phyloP scores from a whole-genome alignment of 1,140 invertebrate species.

The Lasaia peninsularis region DNA sequence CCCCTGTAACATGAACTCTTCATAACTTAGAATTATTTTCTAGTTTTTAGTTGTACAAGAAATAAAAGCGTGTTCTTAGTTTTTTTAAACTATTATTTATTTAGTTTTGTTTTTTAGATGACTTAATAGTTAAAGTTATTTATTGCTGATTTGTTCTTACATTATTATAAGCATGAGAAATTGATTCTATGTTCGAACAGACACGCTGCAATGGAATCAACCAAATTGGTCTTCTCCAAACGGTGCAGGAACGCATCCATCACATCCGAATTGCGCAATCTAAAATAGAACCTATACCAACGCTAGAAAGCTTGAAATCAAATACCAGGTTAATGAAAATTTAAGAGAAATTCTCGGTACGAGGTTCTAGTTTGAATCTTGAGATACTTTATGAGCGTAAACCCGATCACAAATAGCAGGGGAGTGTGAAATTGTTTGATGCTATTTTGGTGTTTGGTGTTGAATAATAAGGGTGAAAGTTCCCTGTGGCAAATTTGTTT shows the following conservation, averaged over 20 bases:
- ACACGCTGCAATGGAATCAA: constrained; percentile 11
- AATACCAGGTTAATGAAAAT: constrained; percentile 12
- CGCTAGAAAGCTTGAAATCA: neutral
- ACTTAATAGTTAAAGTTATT: neutral
- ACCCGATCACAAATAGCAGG: constrained; percentile 3
- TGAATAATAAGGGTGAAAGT: neutral
- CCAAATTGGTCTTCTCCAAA: constrained; percentile 16
- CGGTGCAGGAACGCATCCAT: constrained; percentile 15
- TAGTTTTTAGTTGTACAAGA: too few relatives aligned
- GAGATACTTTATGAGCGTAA: constrained; percentile 17
- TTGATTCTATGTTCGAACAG: constrained; percentile 9
- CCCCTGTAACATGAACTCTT: too few relatives aligned
- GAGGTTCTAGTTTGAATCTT: constrained; percentile 16
- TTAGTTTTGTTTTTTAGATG: too few relatives aligned
- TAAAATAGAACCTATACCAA: neutral
- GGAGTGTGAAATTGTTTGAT: constrained; percentile 3
- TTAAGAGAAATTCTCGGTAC: constrained; percentile 17
- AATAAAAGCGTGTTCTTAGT: too few relatives aligned
- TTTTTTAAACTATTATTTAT: too few relatives aligned
- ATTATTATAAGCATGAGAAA: constrained; percentile 17
- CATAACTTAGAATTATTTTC: too few relatives aligned
- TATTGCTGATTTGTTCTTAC: neutral
- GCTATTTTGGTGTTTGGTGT: neutral
- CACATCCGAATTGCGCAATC: neutral
- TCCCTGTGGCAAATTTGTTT: neutral